A percentile compares a stretch with the other conserved stretches of the same genome.
Conservation (phyloP, 2,113 vertebrate genomes). For the Meriones unguiculatus region DNA sequence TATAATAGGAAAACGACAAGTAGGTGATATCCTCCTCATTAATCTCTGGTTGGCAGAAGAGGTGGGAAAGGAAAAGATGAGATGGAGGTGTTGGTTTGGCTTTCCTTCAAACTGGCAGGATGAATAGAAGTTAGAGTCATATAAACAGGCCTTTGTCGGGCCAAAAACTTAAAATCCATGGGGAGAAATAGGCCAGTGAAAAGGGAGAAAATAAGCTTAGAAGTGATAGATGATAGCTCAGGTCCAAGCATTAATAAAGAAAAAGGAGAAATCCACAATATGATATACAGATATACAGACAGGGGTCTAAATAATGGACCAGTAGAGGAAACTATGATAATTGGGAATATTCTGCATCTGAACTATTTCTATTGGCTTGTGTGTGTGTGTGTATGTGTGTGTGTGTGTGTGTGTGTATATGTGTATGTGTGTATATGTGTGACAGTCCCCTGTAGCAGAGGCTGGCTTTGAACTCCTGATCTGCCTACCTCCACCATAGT, state of each 20-base stretch:
- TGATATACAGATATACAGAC: too few relatives aligned
- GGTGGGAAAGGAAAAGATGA: not conserved
- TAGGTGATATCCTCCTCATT: not conserved
- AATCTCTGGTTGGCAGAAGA: not conserved
- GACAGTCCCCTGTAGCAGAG: not conserved
- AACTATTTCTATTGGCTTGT: not conserved
- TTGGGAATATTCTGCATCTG: not conserved
- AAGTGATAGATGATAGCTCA: not conserved
- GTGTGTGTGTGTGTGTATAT: not conserved
- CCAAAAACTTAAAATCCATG: not conserved
- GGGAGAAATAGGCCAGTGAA: not conserved
- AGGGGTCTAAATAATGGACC: not conserved
- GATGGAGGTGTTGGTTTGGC: not conserved
- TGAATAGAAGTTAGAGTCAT: not conserved
- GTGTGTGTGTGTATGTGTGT: not conserved
- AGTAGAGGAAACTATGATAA: not conserved
- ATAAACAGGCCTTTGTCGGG: too few relatives aligned
- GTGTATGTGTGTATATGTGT: not conserved
- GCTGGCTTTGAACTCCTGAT: not conserved
- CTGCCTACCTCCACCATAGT: not conserved
- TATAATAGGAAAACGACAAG: not conserved
- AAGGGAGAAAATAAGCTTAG: not conserved
- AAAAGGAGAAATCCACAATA: too few relatives aligned
- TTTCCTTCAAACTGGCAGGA: not conserved
- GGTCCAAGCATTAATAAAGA: not conserved